Evolutionary conservation across 1,140 invertebrate species (phyloP), one percentile per base, ranked within the genome.

Genomic region (Drosophila ironensis): DNA sequence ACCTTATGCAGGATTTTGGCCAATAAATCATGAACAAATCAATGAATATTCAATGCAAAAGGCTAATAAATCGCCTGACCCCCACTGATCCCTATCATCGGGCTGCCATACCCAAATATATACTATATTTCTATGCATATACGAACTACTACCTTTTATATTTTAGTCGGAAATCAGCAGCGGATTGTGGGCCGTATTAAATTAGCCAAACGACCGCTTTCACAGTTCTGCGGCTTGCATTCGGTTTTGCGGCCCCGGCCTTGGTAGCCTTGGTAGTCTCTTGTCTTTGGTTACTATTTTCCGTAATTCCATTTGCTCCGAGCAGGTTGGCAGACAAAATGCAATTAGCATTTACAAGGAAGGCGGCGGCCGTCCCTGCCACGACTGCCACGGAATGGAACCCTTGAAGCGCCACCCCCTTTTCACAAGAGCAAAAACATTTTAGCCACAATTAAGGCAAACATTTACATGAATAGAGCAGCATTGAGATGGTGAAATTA

Each of bases 261-360:
- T n/a, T n/a, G n/a, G n/a, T 60, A 52, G 56, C 56, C 56, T 60
- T 60, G 56, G 35, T 25, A 16, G 9, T 27, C 59, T 8, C 53
- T 63, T 63, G 56, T 68, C 63, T 68, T 68, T 45, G 64, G 33
- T 38, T 56, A 54, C 47, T 68, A 68, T 50, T 74, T 78, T 80
- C 72, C 42, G 52, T 57, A 70, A 74, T 74, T 78, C 53, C 60
- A 56, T 73, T 56, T 71, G 53, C 54, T 69, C 53, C 66, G 48
- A 71, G 52, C 48, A 68, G 66, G 45, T 20, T 22, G 51, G 37
- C 44, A 57, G 48, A 67, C 59, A 41, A 76, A 80, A 82, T 81
- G 77, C 77, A 80, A 80, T 80, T 80, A 80, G 76, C 76, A 82
- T 73, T 77, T 78, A 45, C 42, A 69, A 40, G 37, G 44, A 47